Conservation (phyloP, 2,888 invertebrate genomes). For the Mimachlamys varia region DNA sequence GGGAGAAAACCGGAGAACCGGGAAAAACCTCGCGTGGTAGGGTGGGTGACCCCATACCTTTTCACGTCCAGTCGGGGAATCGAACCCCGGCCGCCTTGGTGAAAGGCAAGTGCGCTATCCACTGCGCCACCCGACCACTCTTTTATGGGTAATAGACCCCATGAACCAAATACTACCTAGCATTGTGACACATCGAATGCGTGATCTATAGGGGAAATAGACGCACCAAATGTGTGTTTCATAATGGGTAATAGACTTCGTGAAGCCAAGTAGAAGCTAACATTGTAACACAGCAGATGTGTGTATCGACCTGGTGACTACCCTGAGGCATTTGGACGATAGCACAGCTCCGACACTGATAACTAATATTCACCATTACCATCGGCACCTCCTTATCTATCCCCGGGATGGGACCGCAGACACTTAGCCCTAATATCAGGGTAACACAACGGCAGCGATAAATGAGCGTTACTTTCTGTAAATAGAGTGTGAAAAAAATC, state of each 20-base stretch:
- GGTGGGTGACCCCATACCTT: no score
- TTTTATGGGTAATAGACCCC: no score
- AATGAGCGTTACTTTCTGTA: neutral
- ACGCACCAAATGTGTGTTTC: neutral
- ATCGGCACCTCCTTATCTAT: constrained; percentile 5
- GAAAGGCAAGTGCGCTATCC: no score
- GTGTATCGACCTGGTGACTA: neutral
- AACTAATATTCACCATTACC: neutral
- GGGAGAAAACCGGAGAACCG: no score
- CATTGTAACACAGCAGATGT: neutral
- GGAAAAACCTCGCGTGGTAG: no score
- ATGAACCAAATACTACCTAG: no score
- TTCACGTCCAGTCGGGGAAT: no score
- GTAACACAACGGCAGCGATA: neutral
- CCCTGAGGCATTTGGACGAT: neutral
- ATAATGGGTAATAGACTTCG: neutral
- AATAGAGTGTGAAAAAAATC: neutral
- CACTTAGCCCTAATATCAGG: neutral
- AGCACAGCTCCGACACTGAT: neutral
- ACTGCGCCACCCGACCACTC: no score
- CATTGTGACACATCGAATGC: neutral
- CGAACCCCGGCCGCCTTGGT: no score
- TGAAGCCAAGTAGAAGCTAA: neutral
- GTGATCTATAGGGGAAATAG: no score
- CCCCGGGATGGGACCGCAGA: neutral